Percentiles rank a stretch among this genome's conserved stretches.
phyloP scores from a whole-genome alignment of 2,113 vertebrate species.

The Prochilodus magdalenae region DNA sequence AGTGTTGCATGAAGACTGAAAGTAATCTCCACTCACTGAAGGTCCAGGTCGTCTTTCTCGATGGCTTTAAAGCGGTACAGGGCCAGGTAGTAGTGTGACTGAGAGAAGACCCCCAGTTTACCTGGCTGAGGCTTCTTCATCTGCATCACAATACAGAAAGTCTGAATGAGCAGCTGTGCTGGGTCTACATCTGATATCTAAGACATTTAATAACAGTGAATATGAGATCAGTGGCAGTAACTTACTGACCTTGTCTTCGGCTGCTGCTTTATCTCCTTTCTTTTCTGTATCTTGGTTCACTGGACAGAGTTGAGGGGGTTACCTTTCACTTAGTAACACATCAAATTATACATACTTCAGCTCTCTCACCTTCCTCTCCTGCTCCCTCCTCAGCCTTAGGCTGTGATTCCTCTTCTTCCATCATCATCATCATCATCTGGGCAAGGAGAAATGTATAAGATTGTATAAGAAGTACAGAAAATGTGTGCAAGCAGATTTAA shows the following conservation, averaged over 20 bases:
- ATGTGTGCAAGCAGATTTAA: neutral
- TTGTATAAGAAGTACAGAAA: too few relatives aligned
- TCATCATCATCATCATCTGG: constrained; percentile 79
- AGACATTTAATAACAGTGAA: neutral
- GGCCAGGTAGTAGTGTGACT: constrained; percentile 91
- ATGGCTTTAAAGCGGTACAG: constrained; percentile 91
- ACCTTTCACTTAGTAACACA: neutral
- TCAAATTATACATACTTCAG: too few relatives aligned
- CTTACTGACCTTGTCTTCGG: constrained; percentile 85
- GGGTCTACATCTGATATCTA: neutral
- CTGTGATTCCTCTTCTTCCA: constrained; percentile 88
- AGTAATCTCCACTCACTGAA: constrained; percentile 82
- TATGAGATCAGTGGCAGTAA: neutral
- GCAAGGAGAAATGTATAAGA: neutral
- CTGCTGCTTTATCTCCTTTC: constrained; percentile 81
- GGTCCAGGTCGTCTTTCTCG: constrained; percentile 91
- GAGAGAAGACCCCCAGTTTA: constrained; percentile 72
- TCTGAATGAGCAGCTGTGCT: neutral
- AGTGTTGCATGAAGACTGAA: too few relatives aligned
- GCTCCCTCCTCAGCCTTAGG: constrained; percentile 83
- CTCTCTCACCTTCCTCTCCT: constrained; percentile 62
- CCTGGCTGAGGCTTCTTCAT: constrained; percentile 80
- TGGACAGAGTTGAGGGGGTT: constrained; percentile 48
- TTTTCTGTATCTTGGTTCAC: constrained; percentile 80
- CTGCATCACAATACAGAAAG: constrained; percentile 65